These are phyloP conservation scores for Acrocephalus kingi DNA, from an alignment of 2,113 vertebrate genomes.

Conservation along the genomic window DNA sequence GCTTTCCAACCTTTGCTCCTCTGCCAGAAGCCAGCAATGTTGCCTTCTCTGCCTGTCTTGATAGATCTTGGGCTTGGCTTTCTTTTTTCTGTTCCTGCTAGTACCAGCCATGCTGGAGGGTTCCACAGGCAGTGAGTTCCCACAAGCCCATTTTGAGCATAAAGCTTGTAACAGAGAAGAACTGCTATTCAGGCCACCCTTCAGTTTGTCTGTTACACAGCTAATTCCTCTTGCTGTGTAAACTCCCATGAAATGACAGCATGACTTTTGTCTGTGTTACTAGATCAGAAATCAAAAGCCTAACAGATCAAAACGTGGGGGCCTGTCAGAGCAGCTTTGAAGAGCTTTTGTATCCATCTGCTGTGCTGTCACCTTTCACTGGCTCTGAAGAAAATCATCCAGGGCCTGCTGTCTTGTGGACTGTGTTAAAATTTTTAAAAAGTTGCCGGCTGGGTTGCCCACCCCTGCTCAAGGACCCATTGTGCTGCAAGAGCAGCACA, in stretches of 20 bases:
- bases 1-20: background rate
- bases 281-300: conserved; percentile 50
- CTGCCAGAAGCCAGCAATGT: background rate
- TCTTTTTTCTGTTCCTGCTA: background rate
- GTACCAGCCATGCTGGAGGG: background rate
- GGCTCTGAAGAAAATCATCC: background rate
- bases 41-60: background rate
- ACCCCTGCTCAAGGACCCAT: background rate
- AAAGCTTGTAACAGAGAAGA: background rate
- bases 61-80: background rate
- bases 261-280: background rate
- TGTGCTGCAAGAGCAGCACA: background rate
- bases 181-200: background rate
- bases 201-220: background rate
- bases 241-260: background rate
- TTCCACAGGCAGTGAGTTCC: background rate
- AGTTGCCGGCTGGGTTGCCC: background rate
- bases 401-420: background rate
- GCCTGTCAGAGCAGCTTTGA: conserved; percentile 34
- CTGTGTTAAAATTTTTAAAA: background rate
- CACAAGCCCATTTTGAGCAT: background rate
- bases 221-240: background rate
- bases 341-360: background rate
- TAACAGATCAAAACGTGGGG: background rate
- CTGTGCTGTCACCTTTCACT: background rate